phyloP scores from a whole-genome alignment of 2,797 vertebrate genomes.

The Acanthurus leucopareius region DNA sequence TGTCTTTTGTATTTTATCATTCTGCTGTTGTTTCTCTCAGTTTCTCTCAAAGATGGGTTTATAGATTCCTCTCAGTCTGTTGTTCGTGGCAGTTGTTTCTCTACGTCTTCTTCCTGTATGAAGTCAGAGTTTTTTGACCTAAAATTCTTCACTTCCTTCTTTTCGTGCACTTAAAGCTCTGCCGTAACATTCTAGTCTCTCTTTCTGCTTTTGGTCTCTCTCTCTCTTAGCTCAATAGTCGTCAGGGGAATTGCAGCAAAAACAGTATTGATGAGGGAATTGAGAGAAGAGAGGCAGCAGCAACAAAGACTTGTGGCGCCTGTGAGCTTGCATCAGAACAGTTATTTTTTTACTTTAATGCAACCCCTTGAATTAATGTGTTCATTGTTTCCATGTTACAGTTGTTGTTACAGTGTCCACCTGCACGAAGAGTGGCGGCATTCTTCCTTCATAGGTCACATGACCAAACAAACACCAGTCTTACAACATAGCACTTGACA shows the following conservation, averaged over 20 bases:
- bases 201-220: constrained; percentile 16
- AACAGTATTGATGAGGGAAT: constrained; percentile 25
- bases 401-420: neutral
- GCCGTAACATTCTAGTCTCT: neutral
- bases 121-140: neutral
- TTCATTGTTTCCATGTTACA: constrained; percentile 6
- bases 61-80: neutral
- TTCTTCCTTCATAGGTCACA: neutral
- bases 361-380: neutral
- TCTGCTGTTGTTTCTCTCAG: constrained; percentile 9
- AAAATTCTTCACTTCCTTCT: constrained; percentile 66
- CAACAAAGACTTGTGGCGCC: constrained; percentile 19
- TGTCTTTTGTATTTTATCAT: constrained; percentile 54
- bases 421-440: neutral
- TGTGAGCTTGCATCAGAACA: constrained; percentile 11
- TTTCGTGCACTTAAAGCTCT: constrained; percentile 19
- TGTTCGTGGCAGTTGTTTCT: neutral
- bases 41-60: neutral
- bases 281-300: constrained; percentile 7
- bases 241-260: constrained; percentile 30
- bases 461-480: neutral
- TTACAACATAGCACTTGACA: neutral
- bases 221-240: neutral
- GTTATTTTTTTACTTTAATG: neutral
- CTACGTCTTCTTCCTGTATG: constrained; percentile 52